phyloP scores from a whole-genome alignment of 2,888 invertebrate species.

The Macropis europaea region DNA sequence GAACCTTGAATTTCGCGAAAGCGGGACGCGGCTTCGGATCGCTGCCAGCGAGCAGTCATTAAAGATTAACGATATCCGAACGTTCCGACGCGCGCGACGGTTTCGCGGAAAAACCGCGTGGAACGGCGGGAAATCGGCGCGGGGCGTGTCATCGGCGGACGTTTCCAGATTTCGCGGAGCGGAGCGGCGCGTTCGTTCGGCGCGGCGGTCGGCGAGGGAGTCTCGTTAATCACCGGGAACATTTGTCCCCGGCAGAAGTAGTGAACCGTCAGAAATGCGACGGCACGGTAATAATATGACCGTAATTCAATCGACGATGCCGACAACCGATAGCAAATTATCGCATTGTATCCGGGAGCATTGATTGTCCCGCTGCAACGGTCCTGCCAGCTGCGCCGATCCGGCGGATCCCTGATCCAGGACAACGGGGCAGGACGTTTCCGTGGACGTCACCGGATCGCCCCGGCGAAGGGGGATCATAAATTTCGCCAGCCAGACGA shows the following conservation, averaged over 20 bases:
- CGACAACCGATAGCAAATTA: slow-evolving; percentile 53
- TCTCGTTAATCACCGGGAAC: slow-evolving; percentile 39
- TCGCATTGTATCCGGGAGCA: slow-evolving; percentile 54
- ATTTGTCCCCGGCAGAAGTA: slow-evolving; percentile 45
- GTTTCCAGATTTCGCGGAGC: neutral
- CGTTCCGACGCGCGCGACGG: slow-evolving; percentile 25
- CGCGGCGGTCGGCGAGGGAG: neutral
- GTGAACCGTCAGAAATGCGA: slow-evolving; percentile 36
- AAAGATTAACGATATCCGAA: slow-evolving; percentile 45
- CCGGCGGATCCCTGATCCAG: slow-evolving; percentile 30
- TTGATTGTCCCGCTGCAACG: slow-evolving; percentile 46
- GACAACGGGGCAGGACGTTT: slow-evolving; percentile 16
- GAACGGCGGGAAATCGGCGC: neutral
- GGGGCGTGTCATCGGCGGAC: neutral
- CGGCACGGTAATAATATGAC: slow-evolving; percentile 41
- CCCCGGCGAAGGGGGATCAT: slow-evolving; percentile 40
- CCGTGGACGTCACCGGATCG: slow-evolving; percentile 17
- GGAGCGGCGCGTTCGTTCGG: neutral
- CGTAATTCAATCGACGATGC: slow-evolving; percentile 55
- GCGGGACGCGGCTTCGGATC: slow-evolving; percentile 36
- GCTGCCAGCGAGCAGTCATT: slow-evolving; percentile 54
- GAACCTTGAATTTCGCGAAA: slow-evolving; percentile 53
- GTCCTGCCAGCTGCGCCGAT: slow-evolving; percentile 47
- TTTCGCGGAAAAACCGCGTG: slow-evolving; percentile 17
- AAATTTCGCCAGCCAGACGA: slow-evolving; percentile 52